Evolutionary conservation across 92 coral and sea anemone species (phyloP).

Genomic region (Porites divaricata): DNA sequence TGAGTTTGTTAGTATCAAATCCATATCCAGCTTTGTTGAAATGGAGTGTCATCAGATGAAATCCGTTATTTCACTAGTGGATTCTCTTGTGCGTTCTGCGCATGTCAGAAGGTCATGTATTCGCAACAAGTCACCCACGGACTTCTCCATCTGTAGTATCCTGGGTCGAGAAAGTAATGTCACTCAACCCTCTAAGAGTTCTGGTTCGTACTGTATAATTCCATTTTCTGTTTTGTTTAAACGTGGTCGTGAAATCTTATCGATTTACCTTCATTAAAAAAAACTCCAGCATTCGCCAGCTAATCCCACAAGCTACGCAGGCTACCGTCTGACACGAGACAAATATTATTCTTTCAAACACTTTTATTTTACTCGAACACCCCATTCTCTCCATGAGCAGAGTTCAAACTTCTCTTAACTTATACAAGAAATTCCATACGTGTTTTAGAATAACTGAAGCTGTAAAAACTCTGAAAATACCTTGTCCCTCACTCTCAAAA

Average conservation of each 20-base stretch:
- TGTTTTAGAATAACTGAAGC: no score
- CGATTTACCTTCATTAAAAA: background rate
- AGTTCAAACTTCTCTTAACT: no score
- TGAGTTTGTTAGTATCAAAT: background rate
- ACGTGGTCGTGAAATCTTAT: no score
- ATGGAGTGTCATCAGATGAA: background rate
- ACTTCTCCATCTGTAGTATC: conserved; percentile 21
- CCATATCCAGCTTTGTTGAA: background rate
- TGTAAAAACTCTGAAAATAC: background rate
- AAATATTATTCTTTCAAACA: no score
- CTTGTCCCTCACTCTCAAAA: background rate
- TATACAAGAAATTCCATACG: no score
- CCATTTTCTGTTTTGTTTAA: background rate
- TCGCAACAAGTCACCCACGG: conserved; percentile 5
- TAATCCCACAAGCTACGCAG: no score
- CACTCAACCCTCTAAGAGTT: background rate
- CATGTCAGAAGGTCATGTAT: background rate
- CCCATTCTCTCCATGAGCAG: no score
- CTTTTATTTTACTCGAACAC: no score
- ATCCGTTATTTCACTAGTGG: background rate
- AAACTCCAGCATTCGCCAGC: no score
- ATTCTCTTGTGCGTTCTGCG: background rate
- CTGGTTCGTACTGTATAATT: background rate
- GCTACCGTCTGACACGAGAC: no score
- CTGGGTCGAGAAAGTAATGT: conserved; percentile 9